A percentile compares a stretch with the other conserved stretches of the same genome.
phyloP scores from a whole-genome alignment of 1,140 invertebrate species.

The Caenorhabditis latens region DNA sequence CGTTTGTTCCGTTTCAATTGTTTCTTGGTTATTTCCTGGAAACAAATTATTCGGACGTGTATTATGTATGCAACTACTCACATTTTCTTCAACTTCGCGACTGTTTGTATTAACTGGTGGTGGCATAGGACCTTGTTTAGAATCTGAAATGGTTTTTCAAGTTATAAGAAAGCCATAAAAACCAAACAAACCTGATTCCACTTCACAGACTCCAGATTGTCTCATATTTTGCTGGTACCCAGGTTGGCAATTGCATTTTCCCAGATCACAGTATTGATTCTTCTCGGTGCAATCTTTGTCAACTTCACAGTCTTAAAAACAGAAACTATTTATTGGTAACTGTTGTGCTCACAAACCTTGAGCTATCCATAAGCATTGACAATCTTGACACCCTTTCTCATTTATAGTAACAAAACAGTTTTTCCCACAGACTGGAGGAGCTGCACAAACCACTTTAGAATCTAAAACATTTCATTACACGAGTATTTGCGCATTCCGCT shows the following conservation, averaged over 20 bases:
- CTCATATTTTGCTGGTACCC: constrained; percentile 57
- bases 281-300: constrained; percentile 49
- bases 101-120: not conserved
- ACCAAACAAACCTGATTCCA: not conserved
- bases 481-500: not conserved
- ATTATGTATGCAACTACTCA: not conserved
- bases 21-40: not conserved
- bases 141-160: not conserved
- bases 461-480: not conserved
- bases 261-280: constrained; percentile 57
- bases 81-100: not conserved
- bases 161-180: not conserved
- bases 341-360: not conserved
- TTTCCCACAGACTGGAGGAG: constrained; percentile 42
- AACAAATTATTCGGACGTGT: not conserved
- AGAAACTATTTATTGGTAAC: too few species aligned
- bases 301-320: constrained; percentile 43
- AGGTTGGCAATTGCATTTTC: constrained; percentile 56
- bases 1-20: constrained; percentile 4
- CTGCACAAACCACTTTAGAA: not conserved
- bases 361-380: constrained; percentile 60
- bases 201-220: constrained; percentile 39
- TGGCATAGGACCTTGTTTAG: not conserved
- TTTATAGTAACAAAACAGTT: constrained; percentile 59
- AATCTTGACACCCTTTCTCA: constrained; percentile 60